These are phyloP conservation scores for Copidosoma floridanum DNA, from an alignment of 1,140 invertebrate genomes.

Conservation along the genomic window DNA sequence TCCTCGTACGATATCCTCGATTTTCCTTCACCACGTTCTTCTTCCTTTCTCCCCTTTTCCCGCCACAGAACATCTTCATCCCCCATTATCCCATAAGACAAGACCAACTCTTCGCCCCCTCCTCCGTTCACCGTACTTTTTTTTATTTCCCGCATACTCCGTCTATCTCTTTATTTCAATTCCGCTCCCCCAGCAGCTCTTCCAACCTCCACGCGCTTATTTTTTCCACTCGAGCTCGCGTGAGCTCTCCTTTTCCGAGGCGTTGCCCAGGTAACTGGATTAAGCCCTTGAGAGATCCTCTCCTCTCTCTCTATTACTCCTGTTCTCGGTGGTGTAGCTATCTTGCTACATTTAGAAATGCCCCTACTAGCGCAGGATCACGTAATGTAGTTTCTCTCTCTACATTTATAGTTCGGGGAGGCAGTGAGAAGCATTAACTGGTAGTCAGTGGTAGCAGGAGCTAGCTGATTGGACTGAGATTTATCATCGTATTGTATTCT, in stretches of 20 bases:
- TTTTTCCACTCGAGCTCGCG: no score
- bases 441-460: slow-evolving; percentile 10
- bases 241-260: slow-evolving; percentile 17
- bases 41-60: no score
- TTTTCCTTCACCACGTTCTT: no score
- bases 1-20: no score
- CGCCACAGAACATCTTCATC: no score
- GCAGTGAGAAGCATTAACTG: no score
- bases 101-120: no score
- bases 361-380: slow-evolving; percentile 12
- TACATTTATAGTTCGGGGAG: no score
- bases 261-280: slow-evolving; percentile 34
- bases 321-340: slow-evolving; percentile 13
- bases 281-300: slow-evolving; percentile 29
- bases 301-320: no score
- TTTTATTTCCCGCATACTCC: no score
- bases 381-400: slow-evolving; percentile 35
- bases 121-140: no score
- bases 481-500: slow-evolving; percentile 4
- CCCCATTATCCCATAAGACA: no score
- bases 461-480: slow-evolving; percentile 19
- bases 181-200: background rate
- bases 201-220: background rate
- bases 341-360: slow-evolving; percentile 30
- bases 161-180: background rate